Conservation (phyloP, 2,797 vertebrate genomes). For the Pachyuromys duprasi region DNA sequence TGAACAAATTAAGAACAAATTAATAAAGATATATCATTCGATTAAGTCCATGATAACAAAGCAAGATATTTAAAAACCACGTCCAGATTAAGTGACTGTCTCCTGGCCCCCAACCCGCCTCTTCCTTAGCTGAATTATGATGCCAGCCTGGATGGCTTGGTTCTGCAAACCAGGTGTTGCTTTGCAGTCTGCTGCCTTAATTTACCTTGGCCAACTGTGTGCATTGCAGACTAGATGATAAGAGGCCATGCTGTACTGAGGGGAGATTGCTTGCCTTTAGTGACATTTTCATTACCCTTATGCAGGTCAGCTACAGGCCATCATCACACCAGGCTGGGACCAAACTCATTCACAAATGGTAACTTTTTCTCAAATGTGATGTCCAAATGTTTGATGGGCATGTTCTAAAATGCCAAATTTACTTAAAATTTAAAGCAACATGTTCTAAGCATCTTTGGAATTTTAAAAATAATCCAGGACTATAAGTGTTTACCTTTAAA, state of each 20-base stretch:
- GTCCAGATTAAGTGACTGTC: neutral
- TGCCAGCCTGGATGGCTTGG: neutral
- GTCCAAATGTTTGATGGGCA: constrained; percentile 14
- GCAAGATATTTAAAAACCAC: neutral
- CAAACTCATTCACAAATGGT: neutral
- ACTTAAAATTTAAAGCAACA: constrained; percentile 37
- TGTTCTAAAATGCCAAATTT: constrained; percentile 49
- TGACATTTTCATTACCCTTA: neutral
- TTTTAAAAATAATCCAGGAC: neutral
- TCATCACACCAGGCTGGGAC: neutral
- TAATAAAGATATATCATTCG: neutral
- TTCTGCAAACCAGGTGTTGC: neutral
- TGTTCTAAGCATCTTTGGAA: constrained; percentile 33
- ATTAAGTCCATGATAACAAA: neutral
- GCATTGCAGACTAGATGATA: no score
- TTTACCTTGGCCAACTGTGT: neutral
- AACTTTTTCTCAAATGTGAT: constrained; percentile 19
- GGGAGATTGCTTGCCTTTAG: neutral
- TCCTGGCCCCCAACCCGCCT: neutral
- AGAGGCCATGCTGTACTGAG: neutral
- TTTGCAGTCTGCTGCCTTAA: neutral
- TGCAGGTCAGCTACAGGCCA: neutral
- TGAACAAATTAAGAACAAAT: constrained; percentile 4
- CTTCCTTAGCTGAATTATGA: neutral
- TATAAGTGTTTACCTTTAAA: constrained; percentile 2